Percentiles rank a stretch among this genome's conserved stretches.
Conservation (phyloP, 2,888 invertebrate species). For the Aproaerema taeniolella region DNA sequence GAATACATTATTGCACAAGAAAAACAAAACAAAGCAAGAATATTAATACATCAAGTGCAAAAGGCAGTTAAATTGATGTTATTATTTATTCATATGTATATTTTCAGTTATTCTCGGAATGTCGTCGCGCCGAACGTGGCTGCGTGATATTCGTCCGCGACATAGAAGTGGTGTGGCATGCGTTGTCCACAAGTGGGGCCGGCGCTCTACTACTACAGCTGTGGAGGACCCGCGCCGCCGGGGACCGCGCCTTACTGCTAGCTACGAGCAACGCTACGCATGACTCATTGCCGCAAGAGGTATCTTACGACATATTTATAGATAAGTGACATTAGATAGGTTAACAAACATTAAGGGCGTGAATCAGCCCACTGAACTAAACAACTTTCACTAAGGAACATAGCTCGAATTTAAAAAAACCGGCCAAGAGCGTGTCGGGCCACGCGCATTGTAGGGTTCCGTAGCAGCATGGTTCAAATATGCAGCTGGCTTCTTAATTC, state of each 20-base stretch:
- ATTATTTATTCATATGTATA: not conserved
- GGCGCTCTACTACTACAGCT: constrained; percentile 67
- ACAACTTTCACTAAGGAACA: too few species aligned
- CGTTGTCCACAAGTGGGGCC: constrained; percentile 77
- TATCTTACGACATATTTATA: constrained; percentile 32
- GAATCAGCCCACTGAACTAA: too few species aligned
- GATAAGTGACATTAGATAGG: too few species aligned
- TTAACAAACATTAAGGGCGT: too few species aligned
- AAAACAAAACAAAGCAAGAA: too few species aligned
- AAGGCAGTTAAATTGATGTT: not conserved
- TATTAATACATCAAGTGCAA: too few species aligned
- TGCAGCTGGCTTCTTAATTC: too few species aligned
- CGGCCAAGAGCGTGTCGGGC: too few species aligned
- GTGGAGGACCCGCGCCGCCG: constrained; percentile 68
- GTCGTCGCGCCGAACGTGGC: constrained; percentile 78
- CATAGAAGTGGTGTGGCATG: constrained; percentile 83
- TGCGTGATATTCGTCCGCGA: constrained; percentile 86
- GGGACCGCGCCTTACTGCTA: constrained; percentile 69
- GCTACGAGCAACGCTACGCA: constrained; percentile 81
- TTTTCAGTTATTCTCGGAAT: constrained; percentile 88
- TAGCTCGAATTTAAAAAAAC: too few species aligned
- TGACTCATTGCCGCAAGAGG: constrained; percentile 68
- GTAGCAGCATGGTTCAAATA: too few species aligned
- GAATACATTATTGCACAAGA: too few species aligned
- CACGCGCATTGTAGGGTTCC: too few species aligned